Evolutionary conservation across 2,888 invertebrate genomes (phyloP).

Genomic region (Rhagium mordax): DNA sequence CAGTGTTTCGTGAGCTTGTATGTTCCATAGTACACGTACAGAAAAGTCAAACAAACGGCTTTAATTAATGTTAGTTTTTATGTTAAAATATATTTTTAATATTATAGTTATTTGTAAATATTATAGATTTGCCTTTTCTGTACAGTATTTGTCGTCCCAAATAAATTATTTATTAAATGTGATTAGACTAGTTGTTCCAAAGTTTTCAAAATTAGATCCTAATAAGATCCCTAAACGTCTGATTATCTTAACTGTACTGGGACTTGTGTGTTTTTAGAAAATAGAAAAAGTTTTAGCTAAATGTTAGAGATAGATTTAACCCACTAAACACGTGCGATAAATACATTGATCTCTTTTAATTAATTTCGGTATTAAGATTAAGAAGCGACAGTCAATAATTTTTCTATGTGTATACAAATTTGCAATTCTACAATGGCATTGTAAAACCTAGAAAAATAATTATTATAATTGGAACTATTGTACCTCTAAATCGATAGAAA

Average conservation of each 20-base stretch:
- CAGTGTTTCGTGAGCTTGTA: neutral
- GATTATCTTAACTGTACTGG: neutral
- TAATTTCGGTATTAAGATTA: too few species aligned
- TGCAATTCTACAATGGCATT: too few species aligned
- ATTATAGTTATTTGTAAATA: neutral
- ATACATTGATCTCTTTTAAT: neutral
- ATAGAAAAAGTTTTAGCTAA: conserved; percentile 13
- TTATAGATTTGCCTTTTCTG: conserved; percentile 3
- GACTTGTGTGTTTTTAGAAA: conserved; percentile 14
- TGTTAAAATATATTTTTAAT: neutral
- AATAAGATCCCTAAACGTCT: conserved; percentile 2
- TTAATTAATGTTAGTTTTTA: neutral
- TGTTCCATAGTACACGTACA: neutral
- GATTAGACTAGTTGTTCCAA: conserved; percentile 6
- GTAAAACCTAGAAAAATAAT: too few species aligned
- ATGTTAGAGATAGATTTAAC: conserved; percentile 8
- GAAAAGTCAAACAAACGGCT: neutral
- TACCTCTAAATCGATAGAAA: too few species aligned
- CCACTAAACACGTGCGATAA: conserved; percentile 7
- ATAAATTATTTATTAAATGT: conserved; percentile 22
- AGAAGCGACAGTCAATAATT: too few species aligned
- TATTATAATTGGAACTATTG: too few species aligned
- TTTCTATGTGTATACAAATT: too few species aligned
- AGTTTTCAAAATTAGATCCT: conserved; percentile 16
- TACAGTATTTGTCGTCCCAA: conserved; percentile 8